Evolutionary conservation across 64 coral and sea anemone species (phyloP).

Genomic region (Orbicella faveolata): DNA sequence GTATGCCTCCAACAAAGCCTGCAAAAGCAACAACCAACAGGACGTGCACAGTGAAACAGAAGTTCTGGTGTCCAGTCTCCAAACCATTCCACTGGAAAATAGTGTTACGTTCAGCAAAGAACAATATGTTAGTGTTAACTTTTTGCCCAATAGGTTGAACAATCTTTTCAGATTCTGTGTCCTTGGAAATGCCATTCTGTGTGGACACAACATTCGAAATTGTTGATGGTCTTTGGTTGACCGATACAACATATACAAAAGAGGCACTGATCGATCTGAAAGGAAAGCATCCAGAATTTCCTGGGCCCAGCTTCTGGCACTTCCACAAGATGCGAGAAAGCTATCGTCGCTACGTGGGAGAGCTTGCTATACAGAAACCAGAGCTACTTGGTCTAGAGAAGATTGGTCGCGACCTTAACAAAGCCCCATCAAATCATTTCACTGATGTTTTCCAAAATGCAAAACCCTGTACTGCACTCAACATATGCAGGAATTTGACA

Average conservation of each 20-base stretch:
- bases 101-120: too few relatives aligned
- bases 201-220: conserved; percentile 61
- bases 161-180: conserved; percentile 16
- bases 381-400: conserved; percentile 12
- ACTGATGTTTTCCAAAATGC: conserved; percentile 31
- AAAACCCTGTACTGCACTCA: conserved; percentile 36
- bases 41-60: conserved; percentile 40
- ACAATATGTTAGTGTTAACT: too few relatives aligned
- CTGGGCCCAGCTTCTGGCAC: conserved; percentile 28
- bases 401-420: conserved; percentile 18
- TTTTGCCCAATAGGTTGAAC: not conserved
- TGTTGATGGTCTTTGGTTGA: conserved; percentile 30
- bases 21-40: not conserved
- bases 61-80: conserved; percentile 19
- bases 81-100: not conserved
- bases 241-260: conserved; percentile 1
- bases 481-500: conserved; percentile 47
- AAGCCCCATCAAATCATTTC: conserved; percentile 21
- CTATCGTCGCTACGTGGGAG: conserved; percentile 21
- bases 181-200: conserved; percentile 29
- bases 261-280: not conserved
- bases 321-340: conserved; percentile 19
- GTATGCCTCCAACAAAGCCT: conserved; percentile 37
- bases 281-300: too few relatives aligned
- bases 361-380: conserved; percentile 16